Base-by-base conservation (phyloP, 2,797 vertebrate genomes). In the Cyclura pinguis region DNA sequence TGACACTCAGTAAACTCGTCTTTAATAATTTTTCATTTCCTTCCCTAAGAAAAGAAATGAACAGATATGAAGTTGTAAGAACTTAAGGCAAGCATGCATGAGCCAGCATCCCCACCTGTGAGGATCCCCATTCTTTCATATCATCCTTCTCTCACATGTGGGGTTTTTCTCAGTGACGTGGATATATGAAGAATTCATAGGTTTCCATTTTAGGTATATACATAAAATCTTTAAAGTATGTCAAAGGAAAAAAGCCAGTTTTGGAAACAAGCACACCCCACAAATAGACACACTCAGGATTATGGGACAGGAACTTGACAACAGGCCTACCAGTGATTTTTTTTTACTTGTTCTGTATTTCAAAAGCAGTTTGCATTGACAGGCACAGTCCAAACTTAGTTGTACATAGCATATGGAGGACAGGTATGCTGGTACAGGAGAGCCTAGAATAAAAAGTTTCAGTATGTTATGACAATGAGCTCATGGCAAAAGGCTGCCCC, bases 401-500 rank as follows among this genome's bases (percentile, higher is more conserved):
- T 55, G 13, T 32, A 16, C 35, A 16, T 55, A 12, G 35, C 10
- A 6, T 29, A 24, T 7, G 50, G 24, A 72, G 62, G 55, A 89
- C 22, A 57, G 4, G 8, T 22, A 4, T 10, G 27, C 78, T 89
- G 64, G 20, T n/a, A 16, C 8, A 29, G 38, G 24, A 50, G 52
- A n/a, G 1, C 3, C 77, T 76, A 16, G 9, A 81, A 77, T 0
- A 6, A 4, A 87, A 72, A 62, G 24, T 62, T 92, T 95, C 85
- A 81, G 78, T 85, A 10, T 42, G 78, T 91, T 85, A 82, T 93
- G 93, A 91, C 22, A 88, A 81, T 52, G 95, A 94, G 91, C 88
- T 94, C 94, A 93, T 74, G 74, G 84, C 62, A 90, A 87, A 22
- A 0, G 1, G 35, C 81, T 14, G 16, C 50, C 52, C 87, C 27